Evolutionary conservation across 2,113 vertebrate genomes (phyloP), one percentile per base, ranked within the genome.

Genomic region (Ochotona curzoniae): DNA sequence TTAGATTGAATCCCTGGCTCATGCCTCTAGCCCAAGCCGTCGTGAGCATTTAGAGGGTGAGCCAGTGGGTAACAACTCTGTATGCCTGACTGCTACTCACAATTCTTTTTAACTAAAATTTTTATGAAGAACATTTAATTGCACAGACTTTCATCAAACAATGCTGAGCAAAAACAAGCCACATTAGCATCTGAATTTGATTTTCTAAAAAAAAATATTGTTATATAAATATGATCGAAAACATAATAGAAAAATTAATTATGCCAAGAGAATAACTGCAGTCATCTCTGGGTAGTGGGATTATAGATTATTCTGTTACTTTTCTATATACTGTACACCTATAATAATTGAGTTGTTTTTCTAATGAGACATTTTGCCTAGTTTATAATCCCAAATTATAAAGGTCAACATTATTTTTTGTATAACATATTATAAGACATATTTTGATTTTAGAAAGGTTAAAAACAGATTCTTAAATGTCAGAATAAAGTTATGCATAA

Each of bases 291-390:
- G 88, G 28, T 66, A 44, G 28, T 17, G 14, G 32, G 18, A 83
- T 71, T 91, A 64, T 49, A 71, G 61, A 87, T 71, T 79, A 85
- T 74, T 83, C 61, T 75, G 75, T 71, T 73, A 92, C 13, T 47
- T 92, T 92, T 89, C 25, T 73, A 73, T 61, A 35, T 69, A 81
- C 44, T 90, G 81, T 63, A 87, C 76, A 32, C 71, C 54, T 86
- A 63, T 49, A 79, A 90, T 74, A 47, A 92, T 15, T 61, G 0
- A 82, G 54, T 38, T 90, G 61, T 78, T 83, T 95, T 87, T 44
- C 32, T 93, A 87, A 87, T 70, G 38, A 30, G 28, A 81, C 28
- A 70, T 61, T 66, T 75, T 47, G 32, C 32, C 54, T 63, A 75
- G 12, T 25, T 61, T 60, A 89, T 67, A 20, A 89, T 51, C 70